Evolutionary conservation across 2,797 vertebrate genomes (phyloP).

Genomic region (Gila robusta): DNA sequence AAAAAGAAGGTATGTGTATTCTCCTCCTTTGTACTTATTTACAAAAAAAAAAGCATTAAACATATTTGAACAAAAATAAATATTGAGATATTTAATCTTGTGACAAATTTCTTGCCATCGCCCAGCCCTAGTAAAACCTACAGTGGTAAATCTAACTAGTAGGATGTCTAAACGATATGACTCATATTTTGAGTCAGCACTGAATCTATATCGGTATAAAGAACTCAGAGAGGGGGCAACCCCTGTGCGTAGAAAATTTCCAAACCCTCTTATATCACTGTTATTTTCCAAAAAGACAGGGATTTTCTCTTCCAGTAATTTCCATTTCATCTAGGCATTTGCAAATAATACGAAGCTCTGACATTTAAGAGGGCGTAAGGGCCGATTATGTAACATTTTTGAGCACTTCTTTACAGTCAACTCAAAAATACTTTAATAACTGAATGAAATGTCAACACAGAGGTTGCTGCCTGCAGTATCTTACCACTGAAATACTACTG

Average conservation of each 20-base stretch:
- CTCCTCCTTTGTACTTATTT: neutral
- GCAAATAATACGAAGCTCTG: constrained; percentile 21
- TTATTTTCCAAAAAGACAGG: constrained; percentile 18
- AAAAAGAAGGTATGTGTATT: neutral
- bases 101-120: neutral
- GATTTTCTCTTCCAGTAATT: constrained; percentile 23
- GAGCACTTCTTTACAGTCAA: constrained; percentile 17
- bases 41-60: neutral
- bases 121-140: neutral
- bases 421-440: constrained; percentile 9
- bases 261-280: constrained; percentile 16
- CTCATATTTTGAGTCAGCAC: constrained; percentile 25
- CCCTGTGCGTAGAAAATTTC: constrained; percentile 7
- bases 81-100: neutral
- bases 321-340: constrained; percentile 25
- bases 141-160: constrained; percentile 21
- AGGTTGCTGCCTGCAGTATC: neutral
- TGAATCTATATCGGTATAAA: constrained; percentile 30
- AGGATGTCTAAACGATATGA: constrained; percentile 18
- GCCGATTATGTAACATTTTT: constrained; percentile 32
- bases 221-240: neutral
- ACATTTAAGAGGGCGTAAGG: constrained; percentile 33
- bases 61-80: neutral
- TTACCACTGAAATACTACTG: neutral
- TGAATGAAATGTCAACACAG: neutral